A percentile compares a stretch with the other conserved stretches of the same genome.
Evolutionary conservation across 2,888 invertebrate genomes (phyloP).

Genomic region (Antheraea yamamai): DNA sequence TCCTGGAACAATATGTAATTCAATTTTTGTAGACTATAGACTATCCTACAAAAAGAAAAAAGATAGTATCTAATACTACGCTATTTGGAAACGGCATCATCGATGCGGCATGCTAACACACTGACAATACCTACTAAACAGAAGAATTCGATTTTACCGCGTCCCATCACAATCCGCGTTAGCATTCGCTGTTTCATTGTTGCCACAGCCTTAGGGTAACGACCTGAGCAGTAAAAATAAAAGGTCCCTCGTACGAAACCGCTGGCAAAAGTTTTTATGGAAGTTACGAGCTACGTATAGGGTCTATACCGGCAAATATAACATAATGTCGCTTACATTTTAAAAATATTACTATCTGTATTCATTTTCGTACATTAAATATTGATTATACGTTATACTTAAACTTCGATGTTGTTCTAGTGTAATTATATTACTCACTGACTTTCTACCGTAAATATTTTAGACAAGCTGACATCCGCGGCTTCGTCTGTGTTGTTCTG

Average conservation of each 20-base stretch:
- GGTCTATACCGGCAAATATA: neutral
- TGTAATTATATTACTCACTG: neutral
- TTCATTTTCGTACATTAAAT: neutral
- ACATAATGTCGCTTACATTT: neutral
- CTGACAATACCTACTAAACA: neutral
- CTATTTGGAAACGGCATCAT: too few relatives aligned
- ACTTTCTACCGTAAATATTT: neutral
- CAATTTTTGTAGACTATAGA: too few relatives aligned
- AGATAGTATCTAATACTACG: too few relatives aligned
- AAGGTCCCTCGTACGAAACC: neutral
- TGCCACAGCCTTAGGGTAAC: slow-evolving; percentile 1
- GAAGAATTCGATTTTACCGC: neutral
- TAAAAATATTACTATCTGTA: neutral
- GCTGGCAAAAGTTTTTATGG: slow-evolving; percentile 1
- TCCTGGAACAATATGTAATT: too few relatives aligned
- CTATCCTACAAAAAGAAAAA: too few relatives aligned
- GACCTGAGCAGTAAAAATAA: slow-evolving; percentile 7
- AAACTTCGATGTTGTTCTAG: neutral
- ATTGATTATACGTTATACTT: neutral
- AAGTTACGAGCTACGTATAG: neutral
- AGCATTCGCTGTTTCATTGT: neutral
- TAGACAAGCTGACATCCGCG: neutral
- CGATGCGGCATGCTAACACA: neutral
- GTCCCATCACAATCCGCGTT: neutral
- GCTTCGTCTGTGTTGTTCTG: too few relatives aligned